These are phyloP conservation scores for Synanthedon tipuliformis DNA, from an alignment of 2,888 invertebrate species.

Conservation along the genomic window DNA sequence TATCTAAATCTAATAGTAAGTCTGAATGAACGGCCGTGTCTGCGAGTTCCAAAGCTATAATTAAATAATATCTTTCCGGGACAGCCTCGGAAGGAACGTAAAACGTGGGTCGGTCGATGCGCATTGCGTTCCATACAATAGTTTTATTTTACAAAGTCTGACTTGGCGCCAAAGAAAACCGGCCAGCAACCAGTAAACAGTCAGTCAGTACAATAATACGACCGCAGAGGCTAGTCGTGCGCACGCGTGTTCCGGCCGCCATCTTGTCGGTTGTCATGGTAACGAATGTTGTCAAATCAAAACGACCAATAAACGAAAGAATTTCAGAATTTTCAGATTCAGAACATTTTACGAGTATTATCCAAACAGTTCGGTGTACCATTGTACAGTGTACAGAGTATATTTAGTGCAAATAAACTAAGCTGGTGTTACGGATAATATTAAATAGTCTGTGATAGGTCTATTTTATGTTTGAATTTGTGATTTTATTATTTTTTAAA, in stretches of 20 bases:
- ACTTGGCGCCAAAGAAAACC: conserved; percentile 41
- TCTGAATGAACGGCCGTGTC: background rate
- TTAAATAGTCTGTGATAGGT: too few species aligned
- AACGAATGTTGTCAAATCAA: conserved; percentile 16
- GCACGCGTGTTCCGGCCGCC: conserved; percentile 39
- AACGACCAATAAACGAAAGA: background rate
- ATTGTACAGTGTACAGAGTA: too few species aligned
- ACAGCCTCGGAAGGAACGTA: conserved; percentile 19
- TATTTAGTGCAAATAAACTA: too few species aligned
- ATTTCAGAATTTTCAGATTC: background rate
- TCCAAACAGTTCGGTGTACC: too few species aligned
- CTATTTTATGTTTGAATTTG: background rate
- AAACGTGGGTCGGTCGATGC: conserved; percentile 5
- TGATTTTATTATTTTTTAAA: background rate
- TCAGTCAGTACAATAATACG: conserved; percentile 37
- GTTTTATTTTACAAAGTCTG: conserved; percentile 7
- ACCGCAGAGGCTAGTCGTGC: conserved; percentile 27
- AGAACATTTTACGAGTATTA: background rate
- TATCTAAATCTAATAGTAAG: too few species aligned
- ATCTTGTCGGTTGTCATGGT: conserved; percentile 46
- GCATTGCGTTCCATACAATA: conserved; percentile 8
- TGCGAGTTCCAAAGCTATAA: background rate
- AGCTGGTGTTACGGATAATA: too few species aligned
- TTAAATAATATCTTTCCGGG: conserved; percentile 16
- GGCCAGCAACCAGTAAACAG: too few species aligned